Percentiles rank a stretch among this genome's conserved stretches.
Evolutionary conservation across 2,888 invertebrate genomes (phyloP).

Genomic region (Lasioglossum morio): DNA sequence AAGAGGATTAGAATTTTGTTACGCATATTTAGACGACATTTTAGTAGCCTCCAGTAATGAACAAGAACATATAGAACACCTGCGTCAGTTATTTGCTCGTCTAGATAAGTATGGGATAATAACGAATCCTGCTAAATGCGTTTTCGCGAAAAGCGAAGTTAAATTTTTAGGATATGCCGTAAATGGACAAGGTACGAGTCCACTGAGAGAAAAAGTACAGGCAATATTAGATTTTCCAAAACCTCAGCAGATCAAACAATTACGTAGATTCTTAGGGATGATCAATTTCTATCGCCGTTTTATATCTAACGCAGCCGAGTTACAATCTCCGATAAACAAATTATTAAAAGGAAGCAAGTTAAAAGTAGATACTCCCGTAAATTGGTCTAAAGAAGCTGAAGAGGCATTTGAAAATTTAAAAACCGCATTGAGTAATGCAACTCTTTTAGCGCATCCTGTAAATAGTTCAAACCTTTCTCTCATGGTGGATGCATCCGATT

Average conservation of each 20-base stretch:
- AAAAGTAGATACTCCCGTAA: no score
- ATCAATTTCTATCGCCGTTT: no score
- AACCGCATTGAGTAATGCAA: no score
- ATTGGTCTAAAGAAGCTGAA: no score
- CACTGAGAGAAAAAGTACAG: neutral
- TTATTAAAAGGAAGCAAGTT: no score
- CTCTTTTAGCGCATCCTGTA: no score
- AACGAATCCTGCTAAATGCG: constrained; percentile 9
- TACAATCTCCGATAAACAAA: no score
- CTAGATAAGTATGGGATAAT: neutral
- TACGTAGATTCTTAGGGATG: no score
- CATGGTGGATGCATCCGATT: no score
- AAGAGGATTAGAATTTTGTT: neutral
- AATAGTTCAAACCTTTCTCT: no score
- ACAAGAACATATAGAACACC: neutral
- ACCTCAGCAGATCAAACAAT: neutral
- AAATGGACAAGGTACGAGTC: neutral
- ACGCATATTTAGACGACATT: constrained; percentile 24
- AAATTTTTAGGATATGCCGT: constrained; percentile 16
- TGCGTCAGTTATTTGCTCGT: neutral
- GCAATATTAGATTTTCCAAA: neutral
- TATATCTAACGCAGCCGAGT: no score
- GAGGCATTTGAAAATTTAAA: no score
- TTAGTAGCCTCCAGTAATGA: constrained; percentile 5
- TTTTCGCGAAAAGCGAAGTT: neutral